Evolutionary conservation across 92 coral and sea anemone species (phyloP).

Genomic region (Ricordea florida): DNA sequence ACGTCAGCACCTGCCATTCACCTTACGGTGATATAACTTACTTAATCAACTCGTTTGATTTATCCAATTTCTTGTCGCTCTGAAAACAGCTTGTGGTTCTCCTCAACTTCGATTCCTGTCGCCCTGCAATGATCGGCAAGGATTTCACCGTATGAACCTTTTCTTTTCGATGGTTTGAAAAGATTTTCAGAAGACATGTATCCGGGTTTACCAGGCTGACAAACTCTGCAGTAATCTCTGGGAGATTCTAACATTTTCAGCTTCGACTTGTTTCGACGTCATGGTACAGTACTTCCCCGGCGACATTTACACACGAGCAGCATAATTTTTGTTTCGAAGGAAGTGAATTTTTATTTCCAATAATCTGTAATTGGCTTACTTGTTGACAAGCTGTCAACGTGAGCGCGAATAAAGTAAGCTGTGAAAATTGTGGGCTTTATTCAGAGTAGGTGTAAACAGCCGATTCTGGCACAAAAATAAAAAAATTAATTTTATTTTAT

Average conservation of each 20-base stretch:
- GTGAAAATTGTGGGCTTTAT: background rate
- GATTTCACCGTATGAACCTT: background rate
- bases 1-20: too few relatives aligned
- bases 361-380: background rate
- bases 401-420: background rate
- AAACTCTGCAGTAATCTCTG: background rate
- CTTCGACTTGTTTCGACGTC: background rate
- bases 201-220: background rate
- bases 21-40: too few relatives aligned
- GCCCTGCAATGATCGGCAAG: background rate
- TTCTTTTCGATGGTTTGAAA: slow-evolving; percentile 11
- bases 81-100: background rate
- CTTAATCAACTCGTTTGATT: too few relatives aligned
- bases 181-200: slow-evolving; percentile 15
- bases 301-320: background rate
- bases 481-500: too few relatives aligned
- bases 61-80: too few relatives aligned
- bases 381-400: background rate
- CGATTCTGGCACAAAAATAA: too few relatives aligned
- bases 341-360: background rate
- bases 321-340: background rate
- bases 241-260: background rate
- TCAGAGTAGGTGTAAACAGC: too few relatives aligned
- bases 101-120: background rate
- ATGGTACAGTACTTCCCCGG: too few relatives aligned